phyloP scores from a whole-genome alignment of 2,113 vertebrate genomes.

The Holacanthus passer region DNA sequence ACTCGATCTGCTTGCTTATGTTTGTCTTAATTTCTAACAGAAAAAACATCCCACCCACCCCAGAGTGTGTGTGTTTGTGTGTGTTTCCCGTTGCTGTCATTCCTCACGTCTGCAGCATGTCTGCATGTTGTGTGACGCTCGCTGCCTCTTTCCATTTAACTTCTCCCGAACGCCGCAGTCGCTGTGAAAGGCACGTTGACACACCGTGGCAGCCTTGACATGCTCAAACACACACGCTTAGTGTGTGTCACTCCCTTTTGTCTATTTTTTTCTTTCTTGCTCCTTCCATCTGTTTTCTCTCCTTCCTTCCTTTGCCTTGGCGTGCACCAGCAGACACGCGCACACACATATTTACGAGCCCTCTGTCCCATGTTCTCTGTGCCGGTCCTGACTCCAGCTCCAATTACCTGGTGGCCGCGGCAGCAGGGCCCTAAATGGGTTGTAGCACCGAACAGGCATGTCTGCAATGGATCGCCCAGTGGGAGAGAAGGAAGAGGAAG shows the following conservation, averaged over 20 bases:
- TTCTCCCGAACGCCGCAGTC: conserved; percentile 83
- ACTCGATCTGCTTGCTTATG: not conserved
- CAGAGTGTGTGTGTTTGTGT: not conserved
- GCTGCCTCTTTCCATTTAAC: conserved; percentile 64
- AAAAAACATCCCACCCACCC: not conserved
- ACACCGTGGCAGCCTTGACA: conserved; percentile 64
- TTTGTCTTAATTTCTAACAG: not conserved
- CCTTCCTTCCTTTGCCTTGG: conserved; percentile 17
- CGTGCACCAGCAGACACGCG: conserved; percentile 30
- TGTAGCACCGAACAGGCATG: conserved; percentile 89
- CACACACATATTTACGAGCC: conserved; percentile 77
- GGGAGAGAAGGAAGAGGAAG: conserved; percentile 52
- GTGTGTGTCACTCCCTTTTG: conserved; percentile 21
- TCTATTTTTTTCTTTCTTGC: conserved; percentile 8
- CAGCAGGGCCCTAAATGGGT: conserved; percentile 90
- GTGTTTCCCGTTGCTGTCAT: conserved; percentile 1
- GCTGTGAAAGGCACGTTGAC: conserved; percentile 81
- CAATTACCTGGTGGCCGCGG: conserved; percentile 88
- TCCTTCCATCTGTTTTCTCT: conserved; percentile 25
- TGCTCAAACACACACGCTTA: conserved; percentile 27
- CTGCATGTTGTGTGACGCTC: conserved; percentile 10
- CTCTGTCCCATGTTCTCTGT: conserved; percentile 81
- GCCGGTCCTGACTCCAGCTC: conserved; percentile 82
- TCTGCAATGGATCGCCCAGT: conserved; percentile 77
- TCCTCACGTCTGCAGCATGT: not conserved